phyloP scores from a whole-genome alignment of 2,113 vertebrate genomes.

The Copsychus sechellarum region DNA sequence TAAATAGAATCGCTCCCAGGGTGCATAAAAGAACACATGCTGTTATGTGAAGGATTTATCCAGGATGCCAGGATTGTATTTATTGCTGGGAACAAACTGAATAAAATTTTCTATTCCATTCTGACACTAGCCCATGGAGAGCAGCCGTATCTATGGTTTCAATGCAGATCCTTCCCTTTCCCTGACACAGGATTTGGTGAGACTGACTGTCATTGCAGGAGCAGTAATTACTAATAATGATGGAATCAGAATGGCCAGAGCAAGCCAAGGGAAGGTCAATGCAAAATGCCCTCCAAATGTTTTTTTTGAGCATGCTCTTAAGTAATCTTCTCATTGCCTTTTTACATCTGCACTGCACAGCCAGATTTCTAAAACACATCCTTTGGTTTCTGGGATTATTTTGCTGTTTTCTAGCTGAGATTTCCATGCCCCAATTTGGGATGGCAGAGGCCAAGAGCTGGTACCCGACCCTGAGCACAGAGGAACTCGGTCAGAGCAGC shows the following conservation, averaged over 20 bases:
- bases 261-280: neutral
- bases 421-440: neutral
- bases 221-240: neutral
- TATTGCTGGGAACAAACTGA: conserved; percentile 58
- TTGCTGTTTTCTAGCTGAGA: neutral
- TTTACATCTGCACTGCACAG: neutral
- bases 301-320: neutral
- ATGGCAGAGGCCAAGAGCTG: neutral
- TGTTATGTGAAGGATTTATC: conserved; percentile 57
- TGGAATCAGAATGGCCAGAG: neutral
- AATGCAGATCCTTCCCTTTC: neutral
- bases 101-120: conserved; percentile 48
- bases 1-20: conserved; percentile 47
- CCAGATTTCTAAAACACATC: neutral
- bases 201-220: neutral
- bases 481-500: neutral
- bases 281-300: neutral
- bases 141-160: neutral
- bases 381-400: neutral
- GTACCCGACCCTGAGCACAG: accelerated
- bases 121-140: conserved; percentile 36
- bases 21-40: conserved; percentile 50
- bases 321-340: neutral
- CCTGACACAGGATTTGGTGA: neutral
- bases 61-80: conserved; percentile 43